Base-by-base conservation (phyloP, 2,888 invertebrate genomes). In the Drosophila setosimentum region DNA sequence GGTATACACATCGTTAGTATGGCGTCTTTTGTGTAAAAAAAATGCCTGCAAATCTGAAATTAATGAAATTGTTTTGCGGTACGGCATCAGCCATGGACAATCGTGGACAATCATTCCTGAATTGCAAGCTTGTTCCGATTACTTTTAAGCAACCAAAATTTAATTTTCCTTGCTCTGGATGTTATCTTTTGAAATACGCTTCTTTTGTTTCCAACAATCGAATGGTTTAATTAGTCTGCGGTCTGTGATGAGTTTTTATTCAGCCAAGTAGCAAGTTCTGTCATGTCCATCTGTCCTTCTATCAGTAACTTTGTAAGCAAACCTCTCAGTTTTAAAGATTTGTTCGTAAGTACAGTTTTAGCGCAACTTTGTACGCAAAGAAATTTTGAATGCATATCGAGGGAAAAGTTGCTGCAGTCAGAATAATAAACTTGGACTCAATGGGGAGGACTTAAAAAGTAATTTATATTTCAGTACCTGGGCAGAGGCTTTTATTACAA, bases 1-100 rank as follows among this genome's bases (percentile, higher is more conserved):
- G 48, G 53, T 30, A n/a, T 29, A 30, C 48, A 53, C 29, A 57
- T 69, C 69, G 80, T 73, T 82, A 79, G 69, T 68, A 59, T 63
- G 54, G 54, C 71, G 68, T 68, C 89, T 81, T 85, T 81, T 68
- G 76, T 78, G 63, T 5, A 78, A 78, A 81, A 40, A 40, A 80
- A 75, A 78, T 76, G 76, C 85, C 80, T 83, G 78, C 76, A 91
- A 90, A 91, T 88, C 89, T 90, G 87, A 80, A 85, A 85, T 91
- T 83, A 90, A 85, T 91, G 85, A 88, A 91, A 90, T 91, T 87
- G 89, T 83, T 87, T 79, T 86, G 75, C 72, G 58, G 76, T 80
- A 85, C 27, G 27, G 83, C 83, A 88, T 69, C 62, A 67, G 64
- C 71, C 76, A 49, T 69, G 75, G 57, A 67, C 70, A 63, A 64